phyloP scores from a whole-genome alignment of 2,113 vertebrate genomes.

The Mustela lutreola region DNA sequence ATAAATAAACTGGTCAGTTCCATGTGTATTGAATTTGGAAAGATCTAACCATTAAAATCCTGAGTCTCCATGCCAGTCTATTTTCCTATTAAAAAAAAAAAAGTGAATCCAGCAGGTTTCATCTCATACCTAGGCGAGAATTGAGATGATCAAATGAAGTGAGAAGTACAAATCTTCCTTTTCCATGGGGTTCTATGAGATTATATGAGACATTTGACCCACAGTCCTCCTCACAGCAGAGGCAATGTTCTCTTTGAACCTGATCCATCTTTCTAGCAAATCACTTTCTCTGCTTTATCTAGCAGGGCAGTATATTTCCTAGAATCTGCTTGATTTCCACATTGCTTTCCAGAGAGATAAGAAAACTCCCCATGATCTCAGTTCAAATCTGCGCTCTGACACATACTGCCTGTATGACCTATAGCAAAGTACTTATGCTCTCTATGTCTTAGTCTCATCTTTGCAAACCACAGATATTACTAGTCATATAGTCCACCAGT shows the following conservation, averaged over 20 bases:
- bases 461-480: neutral
- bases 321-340: neutral
- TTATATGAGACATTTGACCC: neutral
- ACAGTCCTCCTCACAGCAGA: neutral
- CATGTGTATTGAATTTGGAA: neutral
- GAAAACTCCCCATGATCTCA: neutral
- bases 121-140: neutral
- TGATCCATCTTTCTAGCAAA: neutral
- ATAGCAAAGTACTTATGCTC: neutral
- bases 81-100: slow-evolving; percentile 5
- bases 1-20: neutral
- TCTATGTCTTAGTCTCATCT: neutral
- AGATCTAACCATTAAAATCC: neutral
- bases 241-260: neutral
- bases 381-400: neutral
- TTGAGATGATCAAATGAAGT: neutral
- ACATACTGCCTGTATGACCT: neutral
- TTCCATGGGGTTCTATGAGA: neutral
- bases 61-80: neutral
- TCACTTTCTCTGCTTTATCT: neutral
- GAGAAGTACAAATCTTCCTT: neutral
- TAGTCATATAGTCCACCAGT: neutral
- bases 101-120: neutral
- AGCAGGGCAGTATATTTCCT: neutral
- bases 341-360: neutral